phyloP scores from a whole-genome alignment of 2,888 invertebrate species.

The Balanococcus diminutus region DNA sequence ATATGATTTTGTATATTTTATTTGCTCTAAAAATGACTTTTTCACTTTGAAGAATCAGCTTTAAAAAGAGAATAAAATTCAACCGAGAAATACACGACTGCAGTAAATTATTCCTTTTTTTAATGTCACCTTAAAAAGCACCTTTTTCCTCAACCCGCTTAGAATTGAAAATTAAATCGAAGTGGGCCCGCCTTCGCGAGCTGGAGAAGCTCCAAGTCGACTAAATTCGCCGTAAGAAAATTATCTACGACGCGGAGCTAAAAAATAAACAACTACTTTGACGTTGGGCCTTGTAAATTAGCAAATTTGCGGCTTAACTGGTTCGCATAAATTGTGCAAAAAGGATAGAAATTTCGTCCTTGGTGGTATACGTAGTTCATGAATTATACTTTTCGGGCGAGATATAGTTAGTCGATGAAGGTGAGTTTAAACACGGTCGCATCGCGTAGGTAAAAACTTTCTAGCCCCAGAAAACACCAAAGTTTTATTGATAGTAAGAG shows the following conservation, averaged over 20 bases:
- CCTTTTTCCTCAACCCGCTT: not conserved
- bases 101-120: not conserved
- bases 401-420: not conserved
- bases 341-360: not conserved
- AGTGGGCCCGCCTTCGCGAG: not conserved
- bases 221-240: not conserved
- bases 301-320: constrained; percentile 18
- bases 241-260: not conserved
- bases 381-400: not conserved
- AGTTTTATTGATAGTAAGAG: constrained; percentile 16
- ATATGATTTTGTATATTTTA: no score
- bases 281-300: not conserved
- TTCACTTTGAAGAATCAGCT: no score
- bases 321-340: constrained; percentile 12
- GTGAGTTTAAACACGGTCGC: not conserved
- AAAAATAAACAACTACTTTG: constrained; percentile 25
- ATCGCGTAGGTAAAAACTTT: not conserved
- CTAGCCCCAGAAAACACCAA: not conserved
- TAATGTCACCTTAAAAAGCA: not conserved
- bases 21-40: no score
- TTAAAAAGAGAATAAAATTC: not conserved
- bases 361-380: not conserved
- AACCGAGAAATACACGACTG: not conserved
- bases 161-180: constrained; percentile 9
- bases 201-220: constrained; percentile 17